phyloP scores from a whole-genome alignment of 2,113 vertebrate species.

The Aegotheles bennettii region DNA sequence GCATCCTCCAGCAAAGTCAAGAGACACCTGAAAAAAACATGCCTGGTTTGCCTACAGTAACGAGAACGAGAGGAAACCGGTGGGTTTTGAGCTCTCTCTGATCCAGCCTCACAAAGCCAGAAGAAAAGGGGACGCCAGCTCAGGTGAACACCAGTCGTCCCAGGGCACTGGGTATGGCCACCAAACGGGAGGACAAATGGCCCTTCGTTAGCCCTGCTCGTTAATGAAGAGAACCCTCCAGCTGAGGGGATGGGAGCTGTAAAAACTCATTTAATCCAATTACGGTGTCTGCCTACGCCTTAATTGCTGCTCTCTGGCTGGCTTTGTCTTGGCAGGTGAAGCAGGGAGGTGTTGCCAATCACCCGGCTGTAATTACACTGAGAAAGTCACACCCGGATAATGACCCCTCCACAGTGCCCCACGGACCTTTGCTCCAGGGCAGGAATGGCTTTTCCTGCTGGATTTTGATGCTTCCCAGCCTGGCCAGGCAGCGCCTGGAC shows the following conservation, averaged over 20 bases:
- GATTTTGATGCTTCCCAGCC: background rate
- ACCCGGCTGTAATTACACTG: background rate
- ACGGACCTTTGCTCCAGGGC: fast-evolving
- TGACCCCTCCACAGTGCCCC: fast-evolving
- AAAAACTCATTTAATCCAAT: background rate
- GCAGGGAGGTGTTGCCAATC: background rate
- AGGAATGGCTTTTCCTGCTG: background rate
- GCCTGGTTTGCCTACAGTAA: background rate
- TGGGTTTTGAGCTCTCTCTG: background rate
- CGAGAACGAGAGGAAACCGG: background rate
- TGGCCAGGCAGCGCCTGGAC: background rate
- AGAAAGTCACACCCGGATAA: background rate
- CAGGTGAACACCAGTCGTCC: background rate
- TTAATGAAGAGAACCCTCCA: background rate
- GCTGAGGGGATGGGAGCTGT: background rate
- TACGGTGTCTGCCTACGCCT: background rate
- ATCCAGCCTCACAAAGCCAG: background rate
- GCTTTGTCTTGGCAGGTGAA: background rate
- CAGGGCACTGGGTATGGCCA: background rate
- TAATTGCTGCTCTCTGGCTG: background rate
- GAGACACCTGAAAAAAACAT: background rate
- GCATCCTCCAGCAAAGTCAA: conserved; percentile 43
- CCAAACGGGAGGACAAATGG: background rate
- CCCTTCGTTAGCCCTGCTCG: background rate
- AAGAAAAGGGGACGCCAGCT: background rate